Evolutionary conservation across 2,888 invertebrate species (phyloP).

Genomic region (Nomada ruficornis): DNA sequence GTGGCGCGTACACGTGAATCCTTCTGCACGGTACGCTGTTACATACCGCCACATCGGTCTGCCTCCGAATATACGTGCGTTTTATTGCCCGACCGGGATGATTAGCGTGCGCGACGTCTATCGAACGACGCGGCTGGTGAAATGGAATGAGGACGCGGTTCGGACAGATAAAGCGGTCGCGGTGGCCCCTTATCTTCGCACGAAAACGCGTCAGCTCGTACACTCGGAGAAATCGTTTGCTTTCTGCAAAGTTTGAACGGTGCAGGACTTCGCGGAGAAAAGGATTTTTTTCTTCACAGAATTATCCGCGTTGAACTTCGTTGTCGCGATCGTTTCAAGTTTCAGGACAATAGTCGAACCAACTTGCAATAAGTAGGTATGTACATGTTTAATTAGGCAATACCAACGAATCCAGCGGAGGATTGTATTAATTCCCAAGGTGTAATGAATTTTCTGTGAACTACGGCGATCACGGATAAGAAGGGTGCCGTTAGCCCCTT

Average conservation of each 20-base stretch:
- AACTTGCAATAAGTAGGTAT: too few species aligned
- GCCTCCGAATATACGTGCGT: slow-evolving; percentile 43
- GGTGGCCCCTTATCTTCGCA: slow-evolving; percentile 43
- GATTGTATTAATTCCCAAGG: too few species aligned
- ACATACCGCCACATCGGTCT: slow-evolving; percentile 47
- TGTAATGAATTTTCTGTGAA: too few species aligned
- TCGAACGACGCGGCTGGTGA: slow-evolving; percentile 49
- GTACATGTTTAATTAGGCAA: too few species aligned
- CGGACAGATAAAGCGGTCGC: slow-evolving; percentile 42
- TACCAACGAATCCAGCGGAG: too few species aligned
- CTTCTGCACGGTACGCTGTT: slow-evolving; percentile 10
- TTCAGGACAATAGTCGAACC: too few species aligned
- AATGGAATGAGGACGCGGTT: slow-evolving; percentile 58
- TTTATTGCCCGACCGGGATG: slow-evolving; percentile 47
- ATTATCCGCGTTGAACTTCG: too few species aligned
- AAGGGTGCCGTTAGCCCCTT: too few species aligned
- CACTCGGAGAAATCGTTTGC: slow-evolving; percentile 22
- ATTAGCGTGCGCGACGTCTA: slow-evolving; percentile 51
- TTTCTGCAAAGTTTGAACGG: too few species aligned
- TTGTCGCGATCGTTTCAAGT: too few species aligned
- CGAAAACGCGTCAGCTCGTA: slow-evolving; percentile 29
- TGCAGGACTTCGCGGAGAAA: background rate
- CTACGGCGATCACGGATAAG: too few species aligned
- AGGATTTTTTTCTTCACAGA: background rate
- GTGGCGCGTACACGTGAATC: slow-evolving; percentile 38